Evolutionary conservation across 2,888 invertebrate species (phyloP), one percentile per base, ranked within the genome.

Genomic region (Adela reaumurella): DNA sequence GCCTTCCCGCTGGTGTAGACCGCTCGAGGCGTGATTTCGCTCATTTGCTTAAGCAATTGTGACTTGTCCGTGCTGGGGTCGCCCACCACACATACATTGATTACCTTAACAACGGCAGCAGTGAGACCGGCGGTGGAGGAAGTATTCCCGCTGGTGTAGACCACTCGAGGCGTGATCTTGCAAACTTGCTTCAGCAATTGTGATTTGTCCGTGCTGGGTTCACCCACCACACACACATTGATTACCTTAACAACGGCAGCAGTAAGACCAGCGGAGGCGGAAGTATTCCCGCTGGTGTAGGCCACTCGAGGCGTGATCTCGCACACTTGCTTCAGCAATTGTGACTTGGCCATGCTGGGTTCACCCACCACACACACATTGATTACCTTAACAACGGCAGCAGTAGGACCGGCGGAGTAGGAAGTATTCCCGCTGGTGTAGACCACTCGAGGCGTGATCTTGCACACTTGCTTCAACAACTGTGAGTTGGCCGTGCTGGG

Each of bases 381-480:
- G 48, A 48, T 47, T 58, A 77, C 79, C 73, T 85, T 87, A 0
- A 99, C 97, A 1, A 99, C 99, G 17, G 99, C 99, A 1, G 99
- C 99, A 0, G 99, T 99, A 46, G 99, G 82, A 82, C 99, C 99
- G 47, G 99, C 98, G 0, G 99, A 98, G 2, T 90, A 90, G 0
- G 97, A 97, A 0, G 97, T 98, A 74, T 99, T 99, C 6, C 99
- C 99, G 43, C 97, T 97, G 0, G 99, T 99, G 70, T 99, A 99
- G 5, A 99, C 91, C 0, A 98, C 97, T 20, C 98, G 83, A 0
- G 99, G 98, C 17, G 92, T 89, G 68, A 99, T 95, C 63, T 97
- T 96, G 8, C 95, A 81, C 24, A 92, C 94, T 79, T 92, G 96
- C 74, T 97, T 97, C 43, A 99, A 79, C 56, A 99, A 84, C 67